A percentile compares a stretch with the other conserved stretches of the same genome.
Evolutionary conservation across 2,888 invertebrate species (phyloP).

Genomic region (Agonopterix arenella): DNA sequence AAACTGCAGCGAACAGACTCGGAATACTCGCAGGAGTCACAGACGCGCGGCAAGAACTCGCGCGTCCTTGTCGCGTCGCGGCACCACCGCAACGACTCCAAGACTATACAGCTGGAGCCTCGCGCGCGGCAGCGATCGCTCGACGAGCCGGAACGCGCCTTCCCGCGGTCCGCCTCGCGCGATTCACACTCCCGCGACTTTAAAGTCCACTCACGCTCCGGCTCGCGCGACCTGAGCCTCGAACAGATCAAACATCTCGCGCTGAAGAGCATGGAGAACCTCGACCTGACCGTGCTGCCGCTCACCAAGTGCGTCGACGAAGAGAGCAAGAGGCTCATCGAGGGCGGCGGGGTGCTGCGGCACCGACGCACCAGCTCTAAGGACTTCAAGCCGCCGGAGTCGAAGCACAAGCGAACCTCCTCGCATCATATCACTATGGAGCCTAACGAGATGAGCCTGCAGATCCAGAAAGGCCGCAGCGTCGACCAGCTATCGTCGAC

Average conservation of each 20-base stretch:
- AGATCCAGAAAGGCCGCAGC: conserved; percentile 61
- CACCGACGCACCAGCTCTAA: conserved; percentile 79
- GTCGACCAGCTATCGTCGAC: conserved; percentile 52
- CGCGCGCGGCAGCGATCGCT: conserved; percentile 63
- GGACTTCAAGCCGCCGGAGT: conserved; percentile 58
- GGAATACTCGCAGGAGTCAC: conserved; percentile 55
- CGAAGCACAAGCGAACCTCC: conserved; percentile 63
- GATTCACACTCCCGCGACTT: conserved; percentile 43
- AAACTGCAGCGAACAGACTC: conserved; percentile 61
- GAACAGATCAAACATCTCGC: conserved; percentile 66
- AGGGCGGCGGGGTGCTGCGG: conserved; percentile 61
- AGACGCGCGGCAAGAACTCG: conserved; percentile 38
- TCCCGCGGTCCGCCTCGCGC: conserved; percentile 34
- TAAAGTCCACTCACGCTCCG: conserved; percentile 68
- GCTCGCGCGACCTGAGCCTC: conserved; percentile 68
- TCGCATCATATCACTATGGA: conserved; percentile 69
- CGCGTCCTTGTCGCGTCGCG: conserved; percentile 70
- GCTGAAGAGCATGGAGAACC: conserved; percentile 64
- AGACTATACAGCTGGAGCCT: conserved; percentile 79
- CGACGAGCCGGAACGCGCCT: conserved; percentile 42
- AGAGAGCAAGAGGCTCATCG: conserved; percentile 65
- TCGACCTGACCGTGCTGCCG: conserved; percentile 58
- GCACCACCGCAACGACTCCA: conserved; percentile 79
- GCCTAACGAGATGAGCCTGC: conserved; percentile 49
- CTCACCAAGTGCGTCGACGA: conserved; percentile 55